A percentile compares a stretch with the other conserved stretches of the same genome.
These are phyloP conservation scores for Trachelus iudaicus DNA, from an alignment of 2,888 invertebrate genomes.

Conservation along the genomic window DNA sequence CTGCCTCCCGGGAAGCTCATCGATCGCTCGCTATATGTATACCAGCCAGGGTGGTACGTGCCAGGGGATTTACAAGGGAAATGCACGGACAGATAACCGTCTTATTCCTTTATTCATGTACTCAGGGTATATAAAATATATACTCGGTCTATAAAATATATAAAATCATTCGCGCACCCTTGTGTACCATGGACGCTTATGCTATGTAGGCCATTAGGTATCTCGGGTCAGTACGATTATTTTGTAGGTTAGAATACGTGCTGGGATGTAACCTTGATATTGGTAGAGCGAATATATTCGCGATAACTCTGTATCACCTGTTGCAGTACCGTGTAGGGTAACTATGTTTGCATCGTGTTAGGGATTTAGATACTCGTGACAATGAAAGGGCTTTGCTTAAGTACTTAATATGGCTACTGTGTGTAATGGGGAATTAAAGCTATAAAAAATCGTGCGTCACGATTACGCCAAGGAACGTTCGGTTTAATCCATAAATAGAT, in stretches of 20 bases:
- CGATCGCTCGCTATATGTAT: slow-evolving; percentile 12
- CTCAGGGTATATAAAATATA: not conserved
- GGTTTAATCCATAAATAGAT: not conserved
- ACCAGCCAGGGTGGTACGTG: not conserved
- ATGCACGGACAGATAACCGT: not conserved
- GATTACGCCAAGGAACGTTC: not conserved
- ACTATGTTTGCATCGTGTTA: not conserved
- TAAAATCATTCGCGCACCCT: not conserved
- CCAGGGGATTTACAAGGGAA: not conserved
- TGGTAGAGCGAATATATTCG: not conserved
- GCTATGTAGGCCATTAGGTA: not conserved
- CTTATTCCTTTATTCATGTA: not conserved
- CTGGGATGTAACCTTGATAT: not conserved
- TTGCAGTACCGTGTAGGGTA: not conserved
- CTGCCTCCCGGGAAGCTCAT: slow-evolving; percentile 16
- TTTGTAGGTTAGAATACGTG: not conserved
- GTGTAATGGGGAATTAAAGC: not conserved
- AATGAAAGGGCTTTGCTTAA: no score
- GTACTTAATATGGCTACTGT: no score
- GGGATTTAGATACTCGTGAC: not conserved
- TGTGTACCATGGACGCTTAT: not conserved
- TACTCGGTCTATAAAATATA: not conserved
- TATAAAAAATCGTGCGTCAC: not conserved
- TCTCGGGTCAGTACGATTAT: not conserved
- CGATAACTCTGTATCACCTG: not conserved